phyloP scores from a whole-genome alignment of 2,113 vertebrate species.

The Centropus bengalensis region DNA sequence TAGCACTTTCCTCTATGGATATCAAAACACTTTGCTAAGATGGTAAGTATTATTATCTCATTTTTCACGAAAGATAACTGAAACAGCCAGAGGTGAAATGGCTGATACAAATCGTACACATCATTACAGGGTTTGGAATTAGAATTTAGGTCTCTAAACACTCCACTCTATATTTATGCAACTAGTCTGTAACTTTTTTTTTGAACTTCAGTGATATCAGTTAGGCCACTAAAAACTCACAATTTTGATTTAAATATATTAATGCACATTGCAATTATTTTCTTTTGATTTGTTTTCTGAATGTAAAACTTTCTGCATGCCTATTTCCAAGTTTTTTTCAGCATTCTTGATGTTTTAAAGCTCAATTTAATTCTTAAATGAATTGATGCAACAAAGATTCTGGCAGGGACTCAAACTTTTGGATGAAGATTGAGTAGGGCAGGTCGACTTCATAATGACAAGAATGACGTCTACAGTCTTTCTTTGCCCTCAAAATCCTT shows the following conservation, averaged over 20 bases:
- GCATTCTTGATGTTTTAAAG: background rate
- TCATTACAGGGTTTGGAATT: conserved; percentile 15
- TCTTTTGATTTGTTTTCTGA: background rate
- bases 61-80: conserved; percentile 45
- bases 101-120: background rate
- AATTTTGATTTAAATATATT: background rate
- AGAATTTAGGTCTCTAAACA: conserved; percentile 31
- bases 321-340: conserved; percentile 1
- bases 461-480: background rate
- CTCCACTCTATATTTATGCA: background rate
- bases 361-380: background rate
- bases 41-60: conserved; percentile 51
- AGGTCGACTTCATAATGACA: background rate
- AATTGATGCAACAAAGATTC: background rate
- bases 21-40: conserved; percentile 48
- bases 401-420: background rate
- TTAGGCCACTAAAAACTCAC: background rate
- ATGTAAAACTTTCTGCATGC: background rate
- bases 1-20: conserved; percentile 45
- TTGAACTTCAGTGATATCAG: background rate
- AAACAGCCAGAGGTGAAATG: conserved; percentile 52
- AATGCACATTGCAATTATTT: background rate
- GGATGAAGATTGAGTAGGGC: background rate
- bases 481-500: background rate
- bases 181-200: background rate